phyloP scores from a whole-genome alignment of 2,888 invertebrate genomes.

The Papilio protenor region DNA sequence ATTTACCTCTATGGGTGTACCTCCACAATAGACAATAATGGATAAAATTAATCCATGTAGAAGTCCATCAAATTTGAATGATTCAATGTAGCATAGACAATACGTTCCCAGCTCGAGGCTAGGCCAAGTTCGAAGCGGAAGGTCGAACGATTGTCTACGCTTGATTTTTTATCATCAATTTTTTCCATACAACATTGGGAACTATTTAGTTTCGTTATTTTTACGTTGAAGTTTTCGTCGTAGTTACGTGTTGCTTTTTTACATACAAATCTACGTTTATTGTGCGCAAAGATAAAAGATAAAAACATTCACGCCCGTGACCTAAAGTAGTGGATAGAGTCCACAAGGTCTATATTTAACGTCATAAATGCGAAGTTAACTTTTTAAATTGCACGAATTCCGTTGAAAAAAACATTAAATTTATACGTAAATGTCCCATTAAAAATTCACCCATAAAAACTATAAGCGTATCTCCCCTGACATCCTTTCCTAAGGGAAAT shows the following conservation, averaged over 20 bases:
- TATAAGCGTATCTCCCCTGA: slow-evolving; percentile 28
- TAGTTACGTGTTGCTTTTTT: slow-evolving; percentile 20
- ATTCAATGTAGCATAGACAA: slow-evolving; percentile 16
- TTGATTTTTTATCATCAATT: slow-evolving; percentile 44
- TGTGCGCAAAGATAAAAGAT: slow-evolving; percentile 10
- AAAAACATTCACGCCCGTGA: slow-evolving; percentile 24
- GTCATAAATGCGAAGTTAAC: not conserved
- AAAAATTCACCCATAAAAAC: slow-evolving; percentile 43
- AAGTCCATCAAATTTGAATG: slow-evolving; percentile 6
- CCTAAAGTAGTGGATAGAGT: slow-evolving; percentile 6
- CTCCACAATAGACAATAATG: not conserved
- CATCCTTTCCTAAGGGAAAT: slow-evolving; percentile 76
- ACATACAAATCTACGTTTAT: slow-evolving; percentile 3
- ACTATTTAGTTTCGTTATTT: slow-evolving; percentile 32
- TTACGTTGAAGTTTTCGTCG: slow-evolving; percentile 17
- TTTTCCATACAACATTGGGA: slow-evolving; percentile 29
- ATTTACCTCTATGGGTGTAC: too few species aligned
- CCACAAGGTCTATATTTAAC: not conserved
- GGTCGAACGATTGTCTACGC: slow-evolving; percentile 65
- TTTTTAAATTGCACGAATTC: slow-evolving; percentile 2
- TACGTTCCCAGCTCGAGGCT: slow-evolving; percentile 57
- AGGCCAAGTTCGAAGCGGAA: slow-evolving; percentile 71
- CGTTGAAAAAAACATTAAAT: not conserved
- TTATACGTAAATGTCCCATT: slow-evolving; percentile 11
- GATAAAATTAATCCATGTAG: not conserved